A percentile compares a stretch with the other conserved stretches of the same genome.
These are phyloP conservation scores for Pseudomyrmex dendroicus DNA, from an alignment of 1,140 invertebrate genomes.

Conservation along the genomic window DNA sequence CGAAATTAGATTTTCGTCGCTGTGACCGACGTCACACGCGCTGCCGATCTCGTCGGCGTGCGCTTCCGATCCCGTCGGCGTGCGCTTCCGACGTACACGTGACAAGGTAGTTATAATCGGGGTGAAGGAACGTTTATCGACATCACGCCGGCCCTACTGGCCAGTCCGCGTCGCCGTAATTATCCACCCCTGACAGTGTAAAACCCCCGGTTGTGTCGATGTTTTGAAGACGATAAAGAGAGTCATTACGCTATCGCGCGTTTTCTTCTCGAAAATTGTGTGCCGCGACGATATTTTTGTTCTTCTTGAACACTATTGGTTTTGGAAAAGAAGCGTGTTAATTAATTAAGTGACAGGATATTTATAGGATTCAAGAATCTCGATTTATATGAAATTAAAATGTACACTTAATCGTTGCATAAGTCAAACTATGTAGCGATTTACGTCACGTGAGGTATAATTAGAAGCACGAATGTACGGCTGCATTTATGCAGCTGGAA, in stretches of 20 bases:
- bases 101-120: neutral
- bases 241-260: neutral
- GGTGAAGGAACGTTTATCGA: constrained; percentile 34
- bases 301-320: too few relatives aligned
- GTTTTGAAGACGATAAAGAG: constrained; percentile 30
- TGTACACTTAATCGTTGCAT: too few relatives aligned
- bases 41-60: neutral
- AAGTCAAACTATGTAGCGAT: too few relatives aligned
- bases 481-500: too few relatives aligned
- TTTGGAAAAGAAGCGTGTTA: too few relatives aligned
- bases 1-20: constrained; percentile 56
- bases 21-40: constrained; percentile 3
- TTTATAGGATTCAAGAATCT: too few relatives aligned
- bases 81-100: constrained; percentile 20
- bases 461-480: too few relatives aligned
- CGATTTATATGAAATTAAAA: too few relatives aligned
- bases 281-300: neutral
- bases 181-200: neutral
- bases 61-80: constrained; percentile 17
- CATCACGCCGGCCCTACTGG: neutral
- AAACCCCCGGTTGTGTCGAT: constrained; percentile 11
- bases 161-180: constrained; percentile 12
- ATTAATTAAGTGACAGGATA: too few relatives aligned
- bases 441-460: too few relatives aligned
- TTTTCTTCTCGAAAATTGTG: constrained; percentile 14